Evolutionary conservation across 2,113 vertebrate genomes (phyloP), one percentile per base, ranked within the genome.

Genomic region (Salvelinus namaycush): DNA sequence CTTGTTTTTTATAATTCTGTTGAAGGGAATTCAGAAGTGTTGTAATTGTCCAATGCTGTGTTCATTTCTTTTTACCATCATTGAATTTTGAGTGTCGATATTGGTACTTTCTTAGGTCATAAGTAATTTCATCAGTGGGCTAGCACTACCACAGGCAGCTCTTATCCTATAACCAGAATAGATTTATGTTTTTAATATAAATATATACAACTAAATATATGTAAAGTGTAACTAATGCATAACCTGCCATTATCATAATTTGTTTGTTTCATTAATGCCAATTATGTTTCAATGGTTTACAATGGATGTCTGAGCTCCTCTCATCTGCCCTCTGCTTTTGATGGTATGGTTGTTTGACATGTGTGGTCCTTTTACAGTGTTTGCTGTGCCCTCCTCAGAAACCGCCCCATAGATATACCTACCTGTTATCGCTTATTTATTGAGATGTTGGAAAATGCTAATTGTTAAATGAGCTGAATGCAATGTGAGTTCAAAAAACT

Each of bases 401-500:
- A 85, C 51, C 51, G 86, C 81, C 39, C 39, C 9, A 44, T 89
- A 89, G 87, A 86, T 92, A 88, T 90, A 87, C 85, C 87, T 69
- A 87, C 86, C 86, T 69, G 87, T 90, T 89, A 90, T 87, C 85
- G 91, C 91, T 92, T 93, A 86, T 92, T 91, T 87, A 89, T 91
- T 82, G 75, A 92, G 80, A 91, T 89, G 85, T 86, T 92, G 90
- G 89, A 92, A 91, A 89, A 92, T 85, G 91, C 91, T 92, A 87
- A 87, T 86, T 92, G 90, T 92, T 90, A 86, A 54, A 54, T 86
- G 85, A 90, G 88, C 91, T 92, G 88, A 93, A 92, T 93, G 91
- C 91, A 93, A 83, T 87, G 83, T 90, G 88, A 91, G 77, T 91
- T 87, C 70, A 75, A 86, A 82, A 69, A 27, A 77, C 72, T 83